Evolutionary conservation across 35 echinoderm and acorn worm genomes (phyloP), one percentile per base, ranked within the genome.

Genomic region (Holothuria glaberrima): DNA sequence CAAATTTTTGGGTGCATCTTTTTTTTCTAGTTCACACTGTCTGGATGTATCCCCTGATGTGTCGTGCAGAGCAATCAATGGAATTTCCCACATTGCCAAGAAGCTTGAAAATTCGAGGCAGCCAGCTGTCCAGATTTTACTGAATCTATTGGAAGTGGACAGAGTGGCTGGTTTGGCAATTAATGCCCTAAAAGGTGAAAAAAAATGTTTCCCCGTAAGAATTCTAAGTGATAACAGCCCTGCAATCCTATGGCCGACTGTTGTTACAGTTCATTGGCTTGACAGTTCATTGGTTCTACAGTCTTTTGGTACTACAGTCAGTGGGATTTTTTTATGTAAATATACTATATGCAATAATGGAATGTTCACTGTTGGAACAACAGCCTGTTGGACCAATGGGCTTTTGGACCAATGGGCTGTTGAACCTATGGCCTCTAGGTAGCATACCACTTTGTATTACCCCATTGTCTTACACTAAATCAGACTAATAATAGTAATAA

Each of bases 1-100:
- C 28, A 20, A 58, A 14, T 68, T 68, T 70, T 36, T 24, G 16
- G 64, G 17, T 20, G 7, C 45, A 9, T 45, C 22, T 58, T 32
- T 84, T 61, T 12, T 84, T 67, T 63, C 9, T 31, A 86, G 83
- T 68, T 66, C 83, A 4, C 62, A 86, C 45, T 86, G 83, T 68
- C 62, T 86, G 19, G 83, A 86, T 61, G 18, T 86, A 7, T 86
- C 83, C 21, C 35, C 83, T 25, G 59, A 86, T 19, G 59, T 86
- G 2, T 63, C 83, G 7, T 16, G 61, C 9, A 86, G 20, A 54
- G 83, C 83, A 30, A 68, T 86, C 20, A 30, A 59, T 30, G 83
- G 27, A 22, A 66, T 86, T 14, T 0, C 59, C 45, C 4, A 6
- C 36, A 86, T 86, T 36, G 83, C 83, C 26, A 63, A 25, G 58